phyloP scores from a whole-genome alignment of 2,113 vertebrate genomes.

The Irena cyanogastra region DNA sequence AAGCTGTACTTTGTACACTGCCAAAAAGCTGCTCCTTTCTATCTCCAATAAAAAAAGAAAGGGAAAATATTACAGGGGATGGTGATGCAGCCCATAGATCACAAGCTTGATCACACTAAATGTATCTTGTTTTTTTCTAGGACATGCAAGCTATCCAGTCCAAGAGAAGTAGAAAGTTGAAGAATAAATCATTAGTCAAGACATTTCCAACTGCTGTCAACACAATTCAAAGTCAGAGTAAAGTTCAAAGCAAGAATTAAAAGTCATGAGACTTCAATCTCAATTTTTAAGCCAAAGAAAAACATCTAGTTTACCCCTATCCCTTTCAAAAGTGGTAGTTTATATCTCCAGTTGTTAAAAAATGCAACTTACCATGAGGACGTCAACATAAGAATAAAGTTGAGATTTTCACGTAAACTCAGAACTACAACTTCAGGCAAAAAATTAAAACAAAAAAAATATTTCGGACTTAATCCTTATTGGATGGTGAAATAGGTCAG shows the following conservation, averaged over 20 bases:
- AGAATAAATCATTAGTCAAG: conserved; percentile 7
- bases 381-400: not conserved
- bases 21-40: not conserved
- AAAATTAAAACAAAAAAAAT: not conserved
- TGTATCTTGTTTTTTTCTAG: not conserved
- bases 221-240: conserved; percentile 9
- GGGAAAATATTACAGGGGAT: not conserved
- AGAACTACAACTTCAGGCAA: not conserved
- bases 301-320: not conserved
- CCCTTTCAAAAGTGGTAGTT: not conserved
- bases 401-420: not conserved
- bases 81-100: not conserved
- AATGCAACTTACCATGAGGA: not conserved
- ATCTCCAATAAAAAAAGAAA: not conserved
- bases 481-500: not conserved
- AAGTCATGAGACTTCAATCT: not conserved
- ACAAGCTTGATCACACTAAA: not conserved
- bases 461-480: not conserved
- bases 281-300: not conserved
- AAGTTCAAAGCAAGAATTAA: conserved; percentile 36
- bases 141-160: not conserved
- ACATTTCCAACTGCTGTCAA: conserved; percentile 11
- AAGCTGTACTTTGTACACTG: not conserved
- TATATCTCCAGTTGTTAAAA: not conserved
- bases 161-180: not conserved